Base-by-base conservation (phyloP, 2,113 vertebrate species). In the Nettapus auritus region DNA sequence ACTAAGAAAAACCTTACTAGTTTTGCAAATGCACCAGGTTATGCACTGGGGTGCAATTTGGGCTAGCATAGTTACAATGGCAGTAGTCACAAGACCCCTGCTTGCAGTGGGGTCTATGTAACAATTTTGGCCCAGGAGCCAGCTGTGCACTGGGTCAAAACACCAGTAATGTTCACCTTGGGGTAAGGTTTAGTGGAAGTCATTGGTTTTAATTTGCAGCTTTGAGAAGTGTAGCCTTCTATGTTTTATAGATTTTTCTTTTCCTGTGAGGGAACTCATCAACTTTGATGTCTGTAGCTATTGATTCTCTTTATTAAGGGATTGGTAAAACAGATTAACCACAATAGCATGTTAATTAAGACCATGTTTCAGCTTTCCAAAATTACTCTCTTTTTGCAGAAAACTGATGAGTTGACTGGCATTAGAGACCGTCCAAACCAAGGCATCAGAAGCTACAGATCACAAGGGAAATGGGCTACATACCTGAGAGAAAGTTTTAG, bases 331-430 rank as follows among this genome's bases (percentile, higher is more conserved):
- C 92, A 97, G 97, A 95, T 97, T 97, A 96, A 75, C 71, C 81
- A 88, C 95, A 95, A 97, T 79, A 95, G 95, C 85, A 94, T 96
- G 95, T 94, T 97, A 96, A 97, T 97, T 96, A 97, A 97, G 94
- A 94, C 82, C 74, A 89, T 90, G 93, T 94, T 96, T 96, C 87
- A 97, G 82, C 92, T 94, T 95, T 90, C 88, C 88, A 93, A 92
- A 97, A 94, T 96, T 81, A 84, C 86, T 91, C 62, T 83, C 50
- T 60, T 82, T 88, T 80, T 84, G 82, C 34, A 86, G 73, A 92
- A 84, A 91, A 80, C 81, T 87, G 93, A 91, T 93, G 88, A 95
- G 89, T 52, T 93, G 81, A 95, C 82, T 91, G 62, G n/a, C 88
- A 59, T 75, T 60, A 94, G 56, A 89, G 76, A 86, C 82, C 13